These are phyloP conservation scores for Elachura formosa DNA, from an alignment of 2,113 vertebrate genomes.

Conservation along the genomic window DNA sequence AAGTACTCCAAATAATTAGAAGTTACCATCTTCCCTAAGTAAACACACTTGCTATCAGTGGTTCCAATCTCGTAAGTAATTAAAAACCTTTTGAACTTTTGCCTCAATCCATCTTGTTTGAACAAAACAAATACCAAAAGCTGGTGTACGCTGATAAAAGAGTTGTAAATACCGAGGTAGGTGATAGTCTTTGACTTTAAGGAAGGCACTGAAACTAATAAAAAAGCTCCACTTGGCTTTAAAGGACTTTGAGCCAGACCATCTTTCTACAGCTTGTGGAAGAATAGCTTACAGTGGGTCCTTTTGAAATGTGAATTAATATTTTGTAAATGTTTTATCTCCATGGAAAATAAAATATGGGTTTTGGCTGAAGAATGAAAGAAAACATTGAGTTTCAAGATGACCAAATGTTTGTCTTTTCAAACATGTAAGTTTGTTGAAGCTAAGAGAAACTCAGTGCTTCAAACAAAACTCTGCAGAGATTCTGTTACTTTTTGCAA, in stretches of 20 bases:
- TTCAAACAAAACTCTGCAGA: not conserved
- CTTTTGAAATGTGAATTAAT: not conserved
- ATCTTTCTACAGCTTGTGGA: not conserved
- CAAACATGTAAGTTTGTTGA: not conserved
- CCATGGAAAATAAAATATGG: not conserved
- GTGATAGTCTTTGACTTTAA: not conserved
- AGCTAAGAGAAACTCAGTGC: not conserved
- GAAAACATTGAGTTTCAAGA: not conserved
- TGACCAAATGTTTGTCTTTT: not conserved
- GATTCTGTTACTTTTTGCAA: not conserved
- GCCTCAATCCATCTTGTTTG: not conserved
- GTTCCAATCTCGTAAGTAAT: not conserved
- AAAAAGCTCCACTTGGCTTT: not conserved
- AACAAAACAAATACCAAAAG: slow-evolving; percentile 3
- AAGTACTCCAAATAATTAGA: not conserved
- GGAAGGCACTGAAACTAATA: not conserved
- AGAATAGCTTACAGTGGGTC: not conserved
- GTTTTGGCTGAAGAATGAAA: not conserved
- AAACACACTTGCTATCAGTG: not conserved
- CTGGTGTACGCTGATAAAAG: not conserved
- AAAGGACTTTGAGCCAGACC: not conserved
- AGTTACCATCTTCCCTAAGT: not conserved
- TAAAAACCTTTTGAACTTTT: slow-evolving; percentile 31
- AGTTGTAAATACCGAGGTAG: not conserved
- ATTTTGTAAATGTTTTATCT: not conserved